Percentiles rank a stretch among this genome's conserved stretches.
Evolutionary conservation across 2,888 invertebrate genomes (phyloP).

Genomic region (Anorthoa munda): DNA sequence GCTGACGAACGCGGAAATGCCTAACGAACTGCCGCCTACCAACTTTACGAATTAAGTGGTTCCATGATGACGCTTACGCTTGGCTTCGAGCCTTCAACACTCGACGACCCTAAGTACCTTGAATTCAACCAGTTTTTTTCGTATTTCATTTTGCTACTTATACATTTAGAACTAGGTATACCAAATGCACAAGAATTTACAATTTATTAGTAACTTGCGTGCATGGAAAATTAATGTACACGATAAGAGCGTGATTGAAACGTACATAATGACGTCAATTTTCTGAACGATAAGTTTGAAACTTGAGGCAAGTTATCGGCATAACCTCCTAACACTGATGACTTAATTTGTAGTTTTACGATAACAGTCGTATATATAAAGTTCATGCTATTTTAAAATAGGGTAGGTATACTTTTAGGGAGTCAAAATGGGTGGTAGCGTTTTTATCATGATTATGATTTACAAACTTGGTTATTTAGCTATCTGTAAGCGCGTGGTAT

Average conservation of each 20-base stretch:
- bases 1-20: conserved; percentile 84
- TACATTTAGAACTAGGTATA: background rate
- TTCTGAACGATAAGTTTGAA: conserved; percentile 55
- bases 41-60: conserved; percentile 82
- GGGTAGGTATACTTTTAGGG: background rate
- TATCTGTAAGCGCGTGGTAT: conserved; percentile 13
- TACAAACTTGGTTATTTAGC: conserved; percentile 1
- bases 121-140: conserved; percentile 42
- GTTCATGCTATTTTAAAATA: conserved; percentile 11
- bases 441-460: conserved; percentile 13
- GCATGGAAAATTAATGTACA: conserved; percentile 53
- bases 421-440: background rate
- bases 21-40: conserved; percentile 86
- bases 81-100: conserved; percentile 62
- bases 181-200: conserved; percentile 37
- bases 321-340: conserved; percentile 65
- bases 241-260: conserved; percentile 57
- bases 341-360: conserved; percentile 55
- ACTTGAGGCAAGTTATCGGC: conserved; percentile 54
- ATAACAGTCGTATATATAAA: conserved; percentile 40
- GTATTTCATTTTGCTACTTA: conserved; percentile 8
- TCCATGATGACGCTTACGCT: conserved; percentile 66
- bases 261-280: conserved; percentile 60
- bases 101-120: conserved; percentile 58
- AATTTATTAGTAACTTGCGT: conserved; percentile 44